Percentiles rank a stretch among this genome's conserved stretches.
Evolutionary conservation across 2,113 vertebrate genomes (phyloP).

Genomic region (Peromyscus californicus): DNA sequence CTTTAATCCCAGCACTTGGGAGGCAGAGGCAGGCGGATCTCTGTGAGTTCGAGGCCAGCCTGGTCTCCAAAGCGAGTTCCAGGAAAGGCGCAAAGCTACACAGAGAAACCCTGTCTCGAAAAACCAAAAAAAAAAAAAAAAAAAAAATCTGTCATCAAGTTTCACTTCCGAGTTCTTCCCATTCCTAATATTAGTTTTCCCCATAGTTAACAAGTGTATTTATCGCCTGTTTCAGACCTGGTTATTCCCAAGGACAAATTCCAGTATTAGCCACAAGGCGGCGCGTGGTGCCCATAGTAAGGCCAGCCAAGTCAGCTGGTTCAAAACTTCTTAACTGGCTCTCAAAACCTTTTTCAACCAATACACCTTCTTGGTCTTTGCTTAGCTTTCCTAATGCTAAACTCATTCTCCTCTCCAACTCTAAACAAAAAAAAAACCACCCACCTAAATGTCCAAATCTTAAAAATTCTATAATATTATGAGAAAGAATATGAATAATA

Average conservation of each 20-base stretch:
- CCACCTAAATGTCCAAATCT: not conserved
- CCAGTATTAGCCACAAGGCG: constrained; percentile 62
- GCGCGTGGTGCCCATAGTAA: not conserved
- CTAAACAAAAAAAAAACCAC: not conserved
- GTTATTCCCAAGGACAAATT: not conserved
- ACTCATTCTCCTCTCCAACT: not conserved
- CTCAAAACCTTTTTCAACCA: not conserved
- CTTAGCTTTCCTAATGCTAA: constrained; percentile 17
- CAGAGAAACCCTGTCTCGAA: no score
- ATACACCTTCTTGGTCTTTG: not conserved
- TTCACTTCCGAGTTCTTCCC: not conserved
- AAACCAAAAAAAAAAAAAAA: no score
- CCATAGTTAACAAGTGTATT: not conserved
- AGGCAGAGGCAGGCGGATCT: no score
- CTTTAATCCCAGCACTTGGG: no score
- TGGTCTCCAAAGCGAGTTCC: no score
- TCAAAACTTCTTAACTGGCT: not conserved
- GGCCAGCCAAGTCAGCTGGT: not conserved
- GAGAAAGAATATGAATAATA: not conserved
- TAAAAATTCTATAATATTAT: not conserved
- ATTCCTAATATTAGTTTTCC: constrained; percentile 5
- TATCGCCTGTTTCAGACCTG: not conserved
- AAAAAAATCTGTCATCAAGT: not conserved
- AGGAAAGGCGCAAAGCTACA: no score
- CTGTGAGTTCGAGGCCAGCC: no score